Percentiles rank a stretch among this genome's conserved stretches.
These are phyloP conservation scores for Bothrops jararaca DNA, from an alignment of 2,113 vertebrate genomes.

Conservation along the genomic window DNA sequence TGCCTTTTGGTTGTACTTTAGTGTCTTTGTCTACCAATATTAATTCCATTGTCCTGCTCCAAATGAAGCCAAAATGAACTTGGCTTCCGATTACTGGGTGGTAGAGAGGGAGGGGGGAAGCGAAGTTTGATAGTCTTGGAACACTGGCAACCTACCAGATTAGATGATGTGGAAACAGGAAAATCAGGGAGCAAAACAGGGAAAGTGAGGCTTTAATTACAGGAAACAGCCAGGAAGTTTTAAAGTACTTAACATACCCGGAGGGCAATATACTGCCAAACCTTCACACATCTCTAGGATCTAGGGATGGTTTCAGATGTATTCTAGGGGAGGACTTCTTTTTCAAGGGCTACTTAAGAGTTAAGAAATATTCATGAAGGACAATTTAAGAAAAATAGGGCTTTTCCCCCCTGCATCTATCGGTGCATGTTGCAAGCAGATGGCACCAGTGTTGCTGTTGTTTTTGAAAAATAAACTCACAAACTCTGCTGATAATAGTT, in stretches of 20 bases:
- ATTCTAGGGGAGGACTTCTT: background rate
- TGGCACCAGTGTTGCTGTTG: background rate
- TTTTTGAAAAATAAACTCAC: background rate
- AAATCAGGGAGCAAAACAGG: conserved; percentile 20
- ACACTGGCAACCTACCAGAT: conserved; percentile 21
- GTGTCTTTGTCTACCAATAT: conserved; percentile 2
- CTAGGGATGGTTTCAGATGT: conserved; percentile 13
- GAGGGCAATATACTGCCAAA: conserved; percentile 30
- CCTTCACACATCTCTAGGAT: conserved; percentile 29
- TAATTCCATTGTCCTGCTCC: conserved; percentile 6
- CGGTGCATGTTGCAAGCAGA: background rate
- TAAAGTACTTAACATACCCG: conserved; percentile 35
- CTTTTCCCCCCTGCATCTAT: background rate
- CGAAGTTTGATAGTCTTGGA: conserved; percentile 17
- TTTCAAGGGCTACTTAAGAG: background rate
- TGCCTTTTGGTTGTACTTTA: background rate
- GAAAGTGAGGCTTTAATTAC: conserved; percentile 32
- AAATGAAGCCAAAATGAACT: background rate
- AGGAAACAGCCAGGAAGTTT: conserved; percentile 30
- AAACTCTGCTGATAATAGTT: background rate
- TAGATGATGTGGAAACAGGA: conserved; percentile 7
- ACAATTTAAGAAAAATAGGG: background rate
- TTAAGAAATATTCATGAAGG: conserved; percentile 18
- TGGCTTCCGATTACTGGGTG: conserved; percentile 32
- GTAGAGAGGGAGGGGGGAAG: conserved; percentile 20